Evolutionary conservation across 2,113 vertebrate species (phyloP), one percentile per base, ranked within the genome.

Genomic region (Meriones unguiculatus): DNA sequence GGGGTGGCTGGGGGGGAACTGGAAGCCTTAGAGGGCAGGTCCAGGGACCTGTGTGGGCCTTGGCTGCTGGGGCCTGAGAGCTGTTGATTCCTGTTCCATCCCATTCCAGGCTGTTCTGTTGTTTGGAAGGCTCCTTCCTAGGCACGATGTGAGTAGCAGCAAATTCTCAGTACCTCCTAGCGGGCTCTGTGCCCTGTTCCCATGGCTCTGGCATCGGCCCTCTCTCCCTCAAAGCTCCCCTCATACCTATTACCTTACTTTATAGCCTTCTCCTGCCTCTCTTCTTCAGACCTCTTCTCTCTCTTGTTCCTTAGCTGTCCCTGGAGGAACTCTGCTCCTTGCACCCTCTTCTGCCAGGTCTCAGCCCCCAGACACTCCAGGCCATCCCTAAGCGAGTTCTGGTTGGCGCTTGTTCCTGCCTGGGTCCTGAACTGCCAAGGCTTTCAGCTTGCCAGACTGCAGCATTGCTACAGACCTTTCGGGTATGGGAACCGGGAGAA

Each of bases 361-460:
- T 99, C 75, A 98, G 98, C 87, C 98, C 99, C 28, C 97, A 98
- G 76, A 98, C 98, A 54, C 97, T 99, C 94, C 98, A 97, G 96
- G 97, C 95, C 92, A 97, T 99, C 70, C 96, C 98, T 84, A 97
- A 96, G 77, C 95, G 97, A 72, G 97, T 98, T 93, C 95, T 97
- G 73, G 41, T 65, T 57, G 92, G 95, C 41, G 98, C 96, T 10
- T 99, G 99, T 77, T 97, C 97, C 35, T 99, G 99, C 97, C 99
- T 99, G 98, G 98, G 87, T 73, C 97, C 96, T 10, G 93, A 99
- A 87, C 98, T 99, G 73, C 96, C 98, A 2, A 98, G 98, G 75
- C 98, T 99, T 17, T 98, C 98, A 24, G 98, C 98, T 7, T 98
- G 98, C 25, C 99, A 99, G 41, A 99, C 98, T 7, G 99, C 99